Base-by-base conservation (phyloP, 2,888 invertebrate species). In the Phyto melanocephala region DNA sequence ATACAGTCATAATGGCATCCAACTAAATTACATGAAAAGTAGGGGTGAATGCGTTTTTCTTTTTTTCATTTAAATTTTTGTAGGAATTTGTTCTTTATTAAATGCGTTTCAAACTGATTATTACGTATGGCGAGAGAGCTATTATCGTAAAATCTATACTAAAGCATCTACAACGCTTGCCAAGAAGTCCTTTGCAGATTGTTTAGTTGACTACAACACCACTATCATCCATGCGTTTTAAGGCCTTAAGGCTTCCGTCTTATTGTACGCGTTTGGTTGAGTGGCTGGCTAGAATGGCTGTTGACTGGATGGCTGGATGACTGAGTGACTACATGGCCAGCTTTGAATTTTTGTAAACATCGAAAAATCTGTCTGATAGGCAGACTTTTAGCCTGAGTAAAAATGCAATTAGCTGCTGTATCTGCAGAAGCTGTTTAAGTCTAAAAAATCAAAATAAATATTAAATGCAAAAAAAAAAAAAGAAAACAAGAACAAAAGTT, bases 371-470 rank as follows among this genome's bases (percentile, higher is more conserved):
- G 82, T 82, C 71, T 76, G 71, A 71, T 71, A 76, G 75, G 17
- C 82, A 82, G 82, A 82, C 82, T 79, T 79, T 76, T 79, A 79
- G 82, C 82, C 82, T 79, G 67, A 82, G 79, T 79, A 82, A 79
- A 82, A 86, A 85, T 85, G 86, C 85, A 86, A 89, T 90, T 89
- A 90, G 89, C 90, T 89, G 87, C 90, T 79, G 89, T 88, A 87
- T 88, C 88, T 89, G 89, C 89, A 89, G 89, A 89, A 89, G 90
- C 89, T 86, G 87, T 89, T 89, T 86, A 85, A 75, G 42, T 79
- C 54, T 65, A 76, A 71, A 79, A 28, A 67, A 72, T 52, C 37
- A 72, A 74, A 35, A 80, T 17, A 67, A 65, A 63, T 62, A 33
- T n/a, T 35, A 45, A 70, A 37, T 47, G 11, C 22, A 28, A 47